Evolutionary conservation across 2,888 invertebrate species (phyloP).

Genomic region (Cryptocheilus praepositus): DNA sequence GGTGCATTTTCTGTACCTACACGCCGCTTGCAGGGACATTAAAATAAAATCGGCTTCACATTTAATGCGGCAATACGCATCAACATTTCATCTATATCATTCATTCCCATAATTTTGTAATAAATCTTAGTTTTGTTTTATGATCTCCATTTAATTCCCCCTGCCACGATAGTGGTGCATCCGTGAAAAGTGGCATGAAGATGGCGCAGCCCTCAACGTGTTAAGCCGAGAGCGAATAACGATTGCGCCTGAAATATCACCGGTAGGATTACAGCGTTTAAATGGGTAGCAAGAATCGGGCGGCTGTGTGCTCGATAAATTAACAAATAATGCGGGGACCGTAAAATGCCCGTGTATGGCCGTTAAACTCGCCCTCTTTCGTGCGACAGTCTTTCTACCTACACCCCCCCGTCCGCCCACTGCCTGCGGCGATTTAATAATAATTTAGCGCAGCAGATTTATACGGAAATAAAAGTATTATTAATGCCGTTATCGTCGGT

Average conservation of each 20-base stretch:
- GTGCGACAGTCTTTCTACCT: conserved; percentile 4
- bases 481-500: conserved; percentile 48
- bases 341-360: conserved; percentile 53
- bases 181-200: no score
- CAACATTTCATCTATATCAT: no score
- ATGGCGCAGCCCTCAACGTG: no score
- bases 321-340: conserved; percentile 47
- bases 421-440: conserved; percentile 47
- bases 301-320: conserved; percentile 49
- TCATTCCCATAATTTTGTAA: no score
- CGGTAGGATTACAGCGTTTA: conserved; percentile 23
- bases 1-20: no score
- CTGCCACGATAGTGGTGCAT: no score
- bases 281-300: conserved; percentile 35
- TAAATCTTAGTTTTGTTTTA: no score
- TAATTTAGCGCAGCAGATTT: conserved; percentile 48
- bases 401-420: neutral
- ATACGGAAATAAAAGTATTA: conserved; percentile 53
- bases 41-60: no score
- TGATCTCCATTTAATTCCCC: no score
- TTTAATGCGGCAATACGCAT: no score
- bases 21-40: no score
- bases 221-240: conserved; percentile 1
- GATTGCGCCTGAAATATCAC: conserved; percentile 19
- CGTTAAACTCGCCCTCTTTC: conserved; percentile 36